Percentiles rank a stretch among this genome's conserved stretches.
phyloP scores from a whole-genome alignment of 2,113 vertebrate genomes.

The Kryptolebias marmoratus region DNA sequence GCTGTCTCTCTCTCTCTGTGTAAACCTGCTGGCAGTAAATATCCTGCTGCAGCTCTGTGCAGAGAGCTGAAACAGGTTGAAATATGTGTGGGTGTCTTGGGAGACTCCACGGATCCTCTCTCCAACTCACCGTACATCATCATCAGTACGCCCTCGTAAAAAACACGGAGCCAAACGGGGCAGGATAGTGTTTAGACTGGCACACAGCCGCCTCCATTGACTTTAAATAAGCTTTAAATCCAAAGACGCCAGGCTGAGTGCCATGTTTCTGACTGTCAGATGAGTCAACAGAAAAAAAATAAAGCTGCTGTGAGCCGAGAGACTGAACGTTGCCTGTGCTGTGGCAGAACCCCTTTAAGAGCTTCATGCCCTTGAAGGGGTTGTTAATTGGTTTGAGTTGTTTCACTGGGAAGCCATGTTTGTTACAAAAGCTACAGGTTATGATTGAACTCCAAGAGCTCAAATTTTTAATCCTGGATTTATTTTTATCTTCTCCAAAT shows the following conservation, averaged over 20 bases:
- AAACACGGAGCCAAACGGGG: slow-evolving; percentile 60
- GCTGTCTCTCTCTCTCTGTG: neutral
- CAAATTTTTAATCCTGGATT: too few species aligned
- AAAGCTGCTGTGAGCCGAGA: neutral
- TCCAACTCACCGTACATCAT: slow-evolving; percentile 50
- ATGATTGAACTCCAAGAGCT: too few species aligned
- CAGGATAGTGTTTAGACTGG: slow-evolving; percentile 73
- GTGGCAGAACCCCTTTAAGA: too few species aligned
- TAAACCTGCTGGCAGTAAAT: slow-evolving; percentile 44
- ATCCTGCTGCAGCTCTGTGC: slow-evolving; percentile 2
- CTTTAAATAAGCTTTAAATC: slow-evolving; percentile 79
- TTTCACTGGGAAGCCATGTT: too few species aligned
- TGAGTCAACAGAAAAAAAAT: slow-evolving; percentile 21
- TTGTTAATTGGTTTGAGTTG: too few species aligned
- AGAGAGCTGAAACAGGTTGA: slow-evolving; percentile 17
- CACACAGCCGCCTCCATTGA: slow-evolving; percentile 44
- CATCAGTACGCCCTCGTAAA: slow-evolving; percentile 51
- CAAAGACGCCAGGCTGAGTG: slow-evolving; percentile 60
- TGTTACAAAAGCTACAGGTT: too few species aligned
- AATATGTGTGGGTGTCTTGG: slow-evolving; percentile 10
- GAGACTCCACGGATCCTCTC: slow-evolving; percentile 53
- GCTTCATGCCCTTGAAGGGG: too few species aligned
- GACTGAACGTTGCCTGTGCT: too few species aligned
- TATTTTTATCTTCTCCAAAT: too few species aligned
- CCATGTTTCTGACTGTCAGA: neutral